These are phyloP conservation scores for Artibeus lituratus DNA, from an alignment of 2,797 vertebrate species.

Conservation along the genomic window DNA sequence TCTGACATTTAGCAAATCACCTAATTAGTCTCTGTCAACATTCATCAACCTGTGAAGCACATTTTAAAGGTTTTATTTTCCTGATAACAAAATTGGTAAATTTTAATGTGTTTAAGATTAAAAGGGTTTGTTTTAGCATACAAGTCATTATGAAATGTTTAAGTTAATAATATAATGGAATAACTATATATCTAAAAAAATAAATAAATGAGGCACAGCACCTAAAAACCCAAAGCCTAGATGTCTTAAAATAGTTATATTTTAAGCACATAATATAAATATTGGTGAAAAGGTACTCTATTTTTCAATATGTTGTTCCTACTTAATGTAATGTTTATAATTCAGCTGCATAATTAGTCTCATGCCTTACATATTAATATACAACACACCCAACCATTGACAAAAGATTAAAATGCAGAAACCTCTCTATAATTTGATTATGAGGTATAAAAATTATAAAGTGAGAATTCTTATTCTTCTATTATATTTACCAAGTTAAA, in stretches of 20 bases:
- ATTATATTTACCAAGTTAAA: not conserved
- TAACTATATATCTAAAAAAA: not conserved
- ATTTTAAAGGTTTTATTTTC: not conserved
- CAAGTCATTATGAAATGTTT: not conserved
- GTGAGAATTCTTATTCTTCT: not conserved
- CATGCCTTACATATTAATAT: not conserved
- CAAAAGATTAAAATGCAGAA: not conserved
- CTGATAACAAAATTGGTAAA: not conserved
- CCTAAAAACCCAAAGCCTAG: not conserved
- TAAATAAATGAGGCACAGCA: not conserved
- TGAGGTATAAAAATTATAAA: not conserved
- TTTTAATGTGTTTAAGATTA: not conserved
- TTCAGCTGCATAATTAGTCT: not conserved
- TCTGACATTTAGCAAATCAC: constrained; percentile 16
- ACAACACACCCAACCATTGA: not conserved
- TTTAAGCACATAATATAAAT: not conserved
- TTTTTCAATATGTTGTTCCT: not conserved
- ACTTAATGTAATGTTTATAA: not conserved
- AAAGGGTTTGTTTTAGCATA: not conserved
- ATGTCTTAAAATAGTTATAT: not conserved
- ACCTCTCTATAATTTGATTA: not conserved
- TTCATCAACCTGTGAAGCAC: not conserved
- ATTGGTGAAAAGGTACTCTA: not conserved
- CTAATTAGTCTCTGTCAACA: not conserved
- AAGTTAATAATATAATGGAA: not conserved